Evolutionary conservation across 2,888 invertebrate species (phyloP).

Genomic region (Bibio marci): DNA sequence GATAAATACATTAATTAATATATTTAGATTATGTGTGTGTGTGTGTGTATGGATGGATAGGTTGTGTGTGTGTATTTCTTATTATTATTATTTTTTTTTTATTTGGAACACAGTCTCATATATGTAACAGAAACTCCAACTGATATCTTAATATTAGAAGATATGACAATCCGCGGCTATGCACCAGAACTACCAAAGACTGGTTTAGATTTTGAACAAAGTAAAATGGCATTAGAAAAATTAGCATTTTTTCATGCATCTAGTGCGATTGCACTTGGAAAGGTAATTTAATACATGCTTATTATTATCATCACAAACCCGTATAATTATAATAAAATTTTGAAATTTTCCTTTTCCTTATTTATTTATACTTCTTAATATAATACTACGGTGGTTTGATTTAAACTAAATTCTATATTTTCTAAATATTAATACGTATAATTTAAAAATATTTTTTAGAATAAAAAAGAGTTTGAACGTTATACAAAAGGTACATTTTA

Average conservation of each 20-base stretch:
- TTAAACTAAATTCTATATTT: too few relatives aligned
- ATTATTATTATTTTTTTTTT: too few relatives aligned
- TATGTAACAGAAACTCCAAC: slow-evolving; percentile 5
- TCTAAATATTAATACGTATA: too few relatives aligned
- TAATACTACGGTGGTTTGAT: too few relatives aligned
- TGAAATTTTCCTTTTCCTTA: too few relatives aligned
- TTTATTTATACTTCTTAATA: too few relatives aligned
- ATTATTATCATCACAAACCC: too few relatives aligned
- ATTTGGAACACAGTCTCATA: slow-evolving; percentile 6
- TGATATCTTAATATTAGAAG: slow-evolving; percentile 8
- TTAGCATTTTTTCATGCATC: slow-evolving; percentile 9
- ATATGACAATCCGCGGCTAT: slow-evolving; percentile 7
- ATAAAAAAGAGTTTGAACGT: background rate
- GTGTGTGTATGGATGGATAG: too few relatives aligned
- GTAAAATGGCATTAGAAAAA: slow-evolving; percentile 7
- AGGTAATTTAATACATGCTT: slow-evolving; percentile 3
- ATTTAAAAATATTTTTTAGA: slow-evolving; percentile 2
- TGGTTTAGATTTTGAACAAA: slow-evolving; percentile 7
- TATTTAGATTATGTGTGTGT: too few relatives aligned
- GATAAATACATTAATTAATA: too few relatives aligned
- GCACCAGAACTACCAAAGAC: slow-evolving; percentile 4
- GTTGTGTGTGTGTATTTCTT: too few relatives aligned
- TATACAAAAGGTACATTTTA: slow-evolving; percentile 8
- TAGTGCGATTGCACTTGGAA: slow-evolving; percentile 6
- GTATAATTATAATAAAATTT: too few relatives aligned